These are phyloP conservation scores for Phenacoccus solenopsis DNA, from an alignment of 1,140 invertebrate genomes.

Conservation along the genomic window DNA sequence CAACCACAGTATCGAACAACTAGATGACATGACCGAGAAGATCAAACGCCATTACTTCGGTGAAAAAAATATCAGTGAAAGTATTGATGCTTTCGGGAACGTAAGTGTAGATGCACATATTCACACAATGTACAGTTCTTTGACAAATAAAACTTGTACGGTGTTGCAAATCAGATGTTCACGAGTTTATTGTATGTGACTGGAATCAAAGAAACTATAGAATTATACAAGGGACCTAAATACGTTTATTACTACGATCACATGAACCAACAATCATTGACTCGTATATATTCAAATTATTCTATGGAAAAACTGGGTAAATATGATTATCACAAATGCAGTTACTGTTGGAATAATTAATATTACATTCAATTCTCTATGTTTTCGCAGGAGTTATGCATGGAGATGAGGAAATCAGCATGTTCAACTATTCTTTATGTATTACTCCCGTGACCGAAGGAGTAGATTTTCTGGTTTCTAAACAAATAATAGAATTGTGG, in stretches of 20 bases:
- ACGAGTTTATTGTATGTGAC: background rate
- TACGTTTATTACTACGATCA: slow-evolving; percentile 10
- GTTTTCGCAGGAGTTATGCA: slow-evolving; percentile 21
- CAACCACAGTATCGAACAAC: no score
- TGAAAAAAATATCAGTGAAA: background rate
- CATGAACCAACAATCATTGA: background rate
- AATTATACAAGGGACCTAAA: background rate
- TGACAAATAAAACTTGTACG: no score
- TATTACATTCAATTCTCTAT: background rate
- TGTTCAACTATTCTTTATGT: slow-evolving; percentile 20
- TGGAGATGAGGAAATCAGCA: slow-evolving; percentile 23
- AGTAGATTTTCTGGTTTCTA: slow-evolving; percentile 15
- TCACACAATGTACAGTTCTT: no score
- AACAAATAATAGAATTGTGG: slow-evolving; percentile 21
- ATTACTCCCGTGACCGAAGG: background rate
- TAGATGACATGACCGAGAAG: no score
- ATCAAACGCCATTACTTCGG: no score
- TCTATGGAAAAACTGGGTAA: background rate
- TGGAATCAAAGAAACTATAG: background rate
- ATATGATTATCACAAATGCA: no score
- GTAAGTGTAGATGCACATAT: no score
- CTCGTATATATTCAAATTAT: background rate
- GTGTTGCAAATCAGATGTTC: background rate
- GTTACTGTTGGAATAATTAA: no score
- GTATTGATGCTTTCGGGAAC: no score